These are phyloP conservation scores for Marasmarcha lunaedactyla DNA, from an alignment of 2,888 invertebrate genomes.

Conservation along the genomic window DNA sequence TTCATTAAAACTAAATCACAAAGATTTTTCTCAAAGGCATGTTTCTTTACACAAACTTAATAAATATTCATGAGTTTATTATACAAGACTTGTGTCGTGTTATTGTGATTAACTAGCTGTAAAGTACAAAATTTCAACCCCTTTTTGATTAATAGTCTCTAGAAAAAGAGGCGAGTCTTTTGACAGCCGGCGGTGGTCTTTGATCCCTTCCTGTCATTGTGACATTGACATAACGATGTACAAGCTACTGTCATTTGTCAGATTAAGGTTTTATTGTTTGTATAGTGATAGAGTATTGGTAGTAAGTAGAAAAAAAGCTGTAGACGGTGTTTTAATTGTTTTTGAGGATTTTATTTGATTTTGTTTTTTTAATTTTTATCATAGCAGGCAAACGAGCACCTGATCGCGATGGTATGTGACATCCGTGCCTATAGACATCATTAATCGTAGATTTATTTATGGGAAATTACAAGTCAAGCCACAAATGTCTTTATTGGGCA, in stretches of 20 bases:
- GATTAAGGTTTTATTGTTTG: too few species aligned
- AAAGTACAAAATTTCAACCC: constrained; percentile 28
- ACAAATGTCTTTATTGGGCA: too few species aligned
- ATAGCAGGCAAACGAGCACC: too few species aligned
- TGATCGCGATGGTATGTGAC: too few species aligned
- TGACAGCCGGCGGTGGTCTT: constrained; percentile 18
- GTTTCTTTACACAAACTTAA: constrained; percentile 14
- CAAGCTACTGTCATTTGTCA: constrained; percentile 21
- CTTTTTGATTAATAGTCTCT: constrained; percentile 33
- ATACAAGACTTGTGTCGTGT: constrained; percentile 50
- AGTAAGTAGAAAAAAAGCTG: too few species aligned
- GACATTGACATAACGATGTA: not conserved
- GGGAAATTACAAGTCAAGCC: too few species aligned
- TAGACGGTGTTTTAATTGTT: too few species aligned
- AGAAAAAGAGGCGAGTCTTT: constrained; percentile 10
- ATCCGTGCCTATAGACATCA: too few species aligned
- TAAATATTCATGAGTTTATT: constrained; percentile 61
- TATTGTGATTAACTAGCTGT: constrained; percentile 63
- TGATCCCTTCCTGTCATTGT: constrained; percentile 6
- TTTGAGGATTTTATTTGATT: not conserved
- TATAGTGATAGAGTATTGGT: too few species aligned
- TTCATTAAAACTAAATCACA: too few species aligned
- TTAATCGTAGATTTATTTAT: too few species aligned
- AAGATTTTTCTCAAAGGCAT: not conserved
- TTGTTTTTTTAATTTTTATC: too few species aligned